Evolutionary conservation across 2,888 invertebrate genomes (phyloP), one percentile per base, ranked within the genome.

Genomic region (Allygus modestus): DNA sequence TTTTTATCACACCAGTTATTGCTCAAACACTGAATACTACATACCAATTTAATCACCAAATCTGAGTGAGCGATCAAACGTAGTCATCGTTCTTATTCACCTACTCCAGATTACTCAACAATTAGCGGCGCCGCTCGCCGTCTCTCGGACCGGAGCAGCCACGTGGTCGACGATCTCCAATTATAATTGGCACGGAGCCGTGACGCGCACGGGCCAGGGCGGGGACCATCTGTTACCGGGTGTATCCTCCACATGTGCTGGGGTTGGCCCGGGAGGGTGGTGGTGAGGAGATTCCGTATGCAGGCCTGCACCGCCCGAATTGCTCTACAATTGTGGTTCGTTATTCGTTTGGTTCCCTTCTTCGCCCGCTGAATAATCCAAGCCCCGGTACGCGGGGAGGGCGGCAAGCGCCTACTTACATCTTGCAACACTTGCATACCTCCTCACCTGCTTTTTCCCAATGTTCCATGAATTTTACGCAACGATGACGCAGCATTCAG

Each of bases 321-420:
- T 46, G 51, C 77, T 9, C 77, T 23, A 77, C 77, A 77, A 77
- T 77, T 51, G 77, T 17, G 28, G 51, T 77, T 77, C 77, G 77
- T 77, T 73, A 69, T 69, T 69, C 33, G 69, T 33, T 71, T 23
- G 1, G 4, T 5, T n/a, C 33, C 41, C 43, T 43, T n/a, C 4
- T 17, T 28, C 61, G 26, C 26, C 61, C 41, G 73, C 51, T 46
- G 77, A 77, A 77, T 77, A 61, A 33, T 61, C 43, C 65, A 54
- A 46, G 46, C 43, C n/a, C n/a, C 17, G 26, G 37, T 61, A 82
- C 82, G 26, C 23, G 69, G 71, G 23, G 43, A 46, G 83, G 43
- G 71, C 54, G 61, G 23, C 71, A 54, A 71, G 23, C 79, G 82
- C 28, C 65, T 28, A 15, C 65, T 65, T 65, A 15, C 7, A 23